Evolutionary conservation across 2,113 vertebrate species (phyloP), one percentile per base, ranked within the genome.

Genomic region (Callipepla squamata): DNA sequence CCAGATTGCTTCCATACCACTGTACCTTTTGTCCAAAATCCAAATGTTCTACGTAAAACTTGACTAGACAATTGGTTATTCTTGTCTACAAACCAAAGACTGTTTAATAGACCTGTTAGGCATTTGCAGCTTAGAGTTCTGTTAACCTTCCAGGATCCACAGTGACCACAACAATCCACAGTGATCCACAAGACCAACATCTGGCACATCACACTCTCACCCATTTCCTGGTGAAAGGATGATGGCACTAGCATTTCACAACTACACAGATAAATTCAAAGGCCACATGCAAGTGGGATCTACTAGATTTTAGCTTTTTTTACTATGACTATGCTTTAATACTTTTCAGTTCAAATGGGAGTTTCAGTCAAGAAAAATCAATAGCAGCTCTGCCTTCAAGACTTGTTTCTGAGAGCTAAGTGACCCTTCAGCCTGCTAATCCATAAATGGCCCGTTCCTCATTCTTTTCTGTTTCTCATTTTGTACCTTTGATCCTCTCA

Each of bases 261-360:
- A 26, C 38, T 14, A 59, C 14, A 32, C 68, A 89, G 40, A 68
- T 25, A 80, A 87, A 67, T 66, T 85, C 38, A 61, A 40, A 90
- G 44, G 38, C 40, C 20, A 65, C 18, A 50, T 16, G 51, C 30
- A 81, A 68, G 26, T 32, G 22, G 13, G 20, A 81, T 79, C 38
- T 36, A 66, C 30, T 72, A 58, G 66, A 79, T 72, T 90, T 81
- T 68, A 44, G 87, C 34, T 74, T 88, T 10, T 50, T 66, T 94
- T 81, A 79, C 40, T 2, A 17, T 51, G n/a, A 23, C 76, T 66
- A 7, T 55, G 50, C 61, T 83, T 91, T 75, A 88, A 89, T 65
- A 93, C 57, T 95, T 92, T 89, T 84, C 53, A 40, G 57, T 74
- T 63, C 57, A 93, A 94, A 78, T 51, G 57, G 20, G 53, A 93